phyloP scores from a whole-genome alignment of 2,113 vertebrate species.

The Xenopus tropicalis region UCB_Xtro_10.0 CM004443.2:50651501-50652000 shows the following conservation, averaged over 20 bases:
- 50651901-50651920: slow-evolving; percentile 29
- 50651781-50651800: background rate
- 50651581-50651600: no score
- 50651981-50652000: slow-evolving; percentile 28
- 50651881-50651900: slow-evolving; percentile 39
- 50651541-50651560: no score
- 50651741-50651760: background rate
- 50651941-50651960: slow-evolving; percentile 38
- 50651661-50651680: no score
- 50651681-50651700: slow-evolving; percentile 19
- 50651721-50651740: background rate
- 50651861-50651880: slow-evolving; percentile 33
- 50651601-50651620: no score
- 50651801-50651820: background rate
- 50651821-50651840: slow-evolving; percentile 25
- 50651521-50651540: no score
- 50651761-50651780: background rate
- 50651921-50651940: slow-evolving; percentile 29
- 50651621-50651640: no score
- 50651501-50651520: no score
- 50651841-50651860: slow-evolving; percentile 27
- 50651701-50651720: slow-evolving; percentile 17
- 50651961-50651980: slow-evolving; percentile 20
- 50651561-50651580: no score
- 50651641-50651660: no score